phyloP scores from a whole-genome alignment of 1,140 invertebrate species.

The Mesaphorura yosii region DNA sequence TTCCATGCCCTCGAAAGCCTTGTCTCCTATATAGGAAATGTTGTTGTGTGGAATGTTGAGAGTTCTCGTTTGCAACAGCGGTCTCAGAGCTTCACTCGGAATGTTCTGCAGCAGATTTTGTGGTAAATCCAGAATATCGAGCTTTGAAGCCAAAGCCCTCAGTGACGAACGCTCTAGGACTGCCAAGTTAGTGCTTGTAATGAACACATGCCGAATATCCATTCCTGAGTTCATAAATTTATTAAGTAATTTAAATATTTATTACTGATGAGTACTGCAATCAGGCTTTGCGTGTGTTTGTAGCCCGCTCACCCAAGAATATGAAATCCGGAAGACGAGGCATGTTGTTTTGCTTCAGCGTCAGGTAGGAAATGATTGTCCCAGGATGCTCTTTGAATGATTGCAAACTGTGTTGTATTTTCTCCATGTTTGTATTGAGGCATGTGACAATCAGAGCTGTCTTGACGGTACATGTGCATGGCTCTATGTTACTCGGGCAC shows the following conservation, averaged over 20 bases:
- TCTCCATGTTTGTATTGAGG: slow-evolving; percentile 61
- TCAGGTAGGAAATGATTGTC: slow-evolving; percentile 71
- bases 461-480: slow-evolving; percentile 68
- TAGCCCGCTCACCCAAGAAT: slow-evolving; percentile 44
- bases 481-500: slow-evolving; percentile 33
- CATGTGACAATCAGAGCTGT: slow-evolving; percentile 74
- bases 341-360: slow-evolving; percentile 66
- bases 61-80: slow-evolving; percentile 67
- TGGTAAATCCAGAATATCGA: slow-evolving; percentile 70
- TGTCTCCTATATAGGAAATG: slow-evolving; percentile 57
- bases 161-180: slow-evolving; percentile 73
- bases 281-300: not conserved
- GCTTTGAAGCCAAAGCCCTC: slow-evolving; percentile 65
- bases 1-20: slow-evolving; percentile 69
- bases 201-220: slow-evolving; percentile 71
- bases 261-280: not conserved
- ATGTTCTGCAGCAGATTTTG: slow-evolving; percentile 62
- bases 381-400: slow-evolving; percentile 53
- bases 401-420: slow-evolving; percentile 61
- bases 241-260: not conserved
- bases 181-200: slow-evolving; percentile 68
- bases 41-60: slow-evolving; percentile 83
- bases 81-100: slow-evolving; percentile 64
- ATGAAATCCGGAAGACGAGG: slow-evolving; percentile 69
- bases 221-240: slow-evolving; percentile 42